A percentile compares a stretch with the other conserved stretches of the same genome.
Conservation (phyloP, 2,888 invertebrate species). For the Odontocerum albicorne region DNA sequence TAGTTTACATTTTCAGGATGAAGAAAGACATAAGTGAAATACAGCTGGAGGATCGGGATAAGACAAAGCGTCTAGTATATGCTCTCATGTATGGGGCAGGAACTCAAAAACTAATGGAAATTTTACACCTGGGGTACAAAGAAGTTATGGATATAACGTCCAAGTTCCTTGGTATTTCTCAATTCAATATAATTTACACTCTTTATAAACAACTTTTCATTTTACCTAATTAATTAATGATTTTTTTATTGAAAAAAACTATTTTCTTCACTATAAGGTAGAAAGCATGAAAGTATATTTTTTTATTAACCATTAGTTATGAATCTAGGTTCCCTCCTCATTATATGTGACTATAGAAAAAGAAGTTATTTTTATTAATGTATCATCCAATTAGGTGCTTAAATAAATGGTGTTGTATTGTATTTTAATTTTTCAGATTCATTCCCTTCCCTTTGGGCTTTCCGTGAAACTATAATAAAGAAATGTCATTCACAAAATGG, state of each 20-base stretch:
- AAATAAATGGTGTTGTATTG: background rate
- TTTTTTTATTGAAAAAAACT: too few species aligned
- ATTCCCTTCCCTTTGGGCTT: slow-evolving; percentile 49
- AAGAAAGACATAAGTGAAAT: slow-evolving; percentile 42
- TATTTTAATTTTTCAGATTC: slow-evolving; percentile 42
- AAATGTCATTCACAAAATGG: slow-evolving; percentile 42
- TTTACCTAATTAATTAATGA: too few species aligned
- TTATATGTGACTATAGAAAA: too few species aligned
- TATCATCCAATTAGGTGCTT: too few species aligned
- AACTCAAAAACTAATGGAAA: slow-evolving; percentile 47
- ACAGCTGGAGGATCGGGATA: slow-evolving; percentile 47
- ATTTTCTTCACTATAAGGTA: too few species aligned
- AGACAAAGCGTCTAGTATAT: slow-evolving; percentile 56
- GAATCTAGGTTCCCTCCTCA: too few species aligned
- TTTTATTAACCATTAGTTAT: too few species aligned
- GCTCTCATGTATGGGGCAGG: slow-evolving; percentile 57
- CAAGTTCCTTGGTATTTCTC: slow-evolving; percentile 48
- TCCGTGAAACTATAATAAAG: slow-evolving; percentile 44
- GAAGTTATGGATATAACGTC: slow-evolving; percentile 45
- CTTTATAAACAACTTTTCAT: too few species aligned
- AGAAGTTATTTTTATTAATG: too few species aligned
- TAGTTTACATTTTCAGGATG: slow-evolving; percentile 44
- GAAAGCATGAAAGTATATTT: too few species aligned
- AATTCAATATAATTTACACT: too few species aligned
- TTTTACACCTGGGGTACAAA: slow-evolving; percentile 45